Conservation (phyloP, 1,140 invertebrate species). For the Drosophila athabasca region DNA sequence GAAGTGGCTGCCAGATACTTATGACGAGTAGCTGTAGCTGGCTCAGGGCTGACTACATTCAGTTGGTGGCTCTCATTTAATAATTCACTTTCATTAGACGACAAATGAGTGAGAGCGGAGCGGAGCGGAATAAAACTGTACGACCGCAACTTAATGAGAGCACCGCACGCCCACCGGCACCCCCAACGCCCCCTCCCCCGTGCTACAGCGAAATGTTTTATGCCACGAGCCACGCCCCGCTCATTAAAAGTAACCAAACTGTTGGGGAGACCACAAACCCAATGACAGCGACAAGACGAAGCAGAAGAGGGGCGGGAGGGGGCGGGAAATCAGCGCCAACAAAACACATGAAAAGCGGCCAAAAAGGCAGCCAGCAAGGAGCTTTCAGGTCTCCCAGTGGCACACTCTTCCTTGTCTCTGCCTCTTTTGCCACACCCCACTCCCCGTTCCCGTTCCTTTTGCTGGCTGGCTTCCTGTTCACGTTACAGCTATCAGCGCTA, state of each 20-base stretch:
- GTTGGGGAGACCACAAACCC: slow-evolving; percentile 65
- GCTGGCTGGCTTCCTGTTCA: slow-evolving; percentile 48
- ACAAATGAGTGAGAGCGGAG: slow-evolving; percentile 24
- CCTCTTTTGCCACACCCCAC: background rate
- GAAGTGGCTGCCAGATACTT: background rate
- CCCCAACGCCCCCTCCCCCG: background rate
- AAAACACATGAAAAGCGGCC: slow-evolving; percentile 76
- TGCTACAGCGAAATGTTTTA: slow-evolving; percentile 23
- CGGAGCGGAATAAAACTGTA: slow-evolving; percentile 62
- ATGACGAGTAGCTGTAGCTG: slow-evolving; percentile 31
- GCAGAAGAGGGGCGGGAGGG: slow-evolving; percentile 3
- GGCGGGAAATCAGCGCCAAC: slow-evolving; percentile 34
- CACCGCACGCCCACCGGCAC: slow-evolving; percentile 9
- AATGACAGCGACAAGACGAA: slow-evolving; percentile 63
- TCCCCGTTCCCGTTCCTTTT: background rate
- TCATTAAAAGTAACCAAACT: slow-evolving; percentile 79
- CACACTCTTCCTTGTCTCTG: background rate
- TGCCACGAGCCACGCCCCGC: slow-evolving; percentile 56
- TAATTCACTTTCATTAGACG: slow-evolving; percentile 73
- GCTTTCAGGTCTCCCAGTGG: slow-evolving; percentile 26
- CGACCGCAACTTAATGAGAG: slow-evolving; percentile 77
- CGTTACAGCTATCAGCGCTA: slow-evolving; percentile 74
- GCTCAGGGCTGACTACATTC: slow-evolving; percentile 35
- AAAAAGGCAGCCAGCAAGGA: slow-evolving; percentile 65
- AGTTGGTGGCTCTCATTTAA: slow-evolving; percentile 45